Percentiles rank a stretch among this genome's conserved stretches.
Conservation (phyloP, 2,888 invertebrate genomes). For the Clitarchus hookeri region DNA sequence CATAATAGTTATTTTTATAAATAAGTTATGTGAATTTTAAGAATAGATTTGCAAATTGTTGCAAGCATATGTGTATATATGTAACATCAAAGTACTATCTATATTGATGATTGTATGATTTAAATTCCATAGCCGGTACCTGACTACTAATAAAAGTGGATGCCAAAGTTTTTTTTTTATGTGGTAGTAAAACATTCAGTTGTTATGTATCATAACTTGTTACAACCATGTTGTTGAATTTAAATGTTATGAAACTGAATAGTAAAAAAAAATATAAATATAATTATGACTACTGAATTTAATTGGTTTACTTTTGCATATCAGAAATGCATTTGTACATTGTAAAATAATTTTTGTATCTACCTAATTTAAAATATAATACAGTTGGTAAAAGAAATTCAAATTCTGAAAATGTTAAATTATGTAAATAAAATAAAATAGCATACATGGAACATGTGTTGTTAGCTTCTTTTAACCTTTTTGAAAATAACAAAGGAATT, state of each 20-base stretch:
- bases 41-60: neutral
- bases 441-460: neutral
- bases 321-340: neutral
- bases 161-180: neutral
- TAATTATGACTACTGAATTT: neutral
- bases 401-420: neutral
- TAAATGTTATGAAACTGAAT: neutral
- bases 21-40: slow-evolving; percentile 8
- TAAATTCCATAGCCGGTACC: neutral
- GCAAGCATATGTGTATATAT: neutral
- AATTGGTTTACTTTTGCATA: neutral
- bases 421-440: neutral
- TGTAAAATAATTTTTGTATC: neutral
- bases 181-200: neutral
- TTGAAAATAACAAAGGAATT: neutral
- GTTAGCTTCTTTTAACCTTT: neutral
- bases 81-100: neutral
- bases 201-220: neutral
- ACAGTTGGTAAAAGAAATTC: neutral
- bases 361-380: neutral
- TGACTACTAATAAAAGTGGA: neutral
- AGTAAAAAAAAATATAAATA: neutral
- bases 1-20: neutral
- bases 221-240: neutral
- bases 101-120: neutral